These are phyloP conservation scores for Ptychobarbus kaznakovi DNA, from an alignment of 2,797 vertebrate species.

Conservation along the genomic window DNA sequence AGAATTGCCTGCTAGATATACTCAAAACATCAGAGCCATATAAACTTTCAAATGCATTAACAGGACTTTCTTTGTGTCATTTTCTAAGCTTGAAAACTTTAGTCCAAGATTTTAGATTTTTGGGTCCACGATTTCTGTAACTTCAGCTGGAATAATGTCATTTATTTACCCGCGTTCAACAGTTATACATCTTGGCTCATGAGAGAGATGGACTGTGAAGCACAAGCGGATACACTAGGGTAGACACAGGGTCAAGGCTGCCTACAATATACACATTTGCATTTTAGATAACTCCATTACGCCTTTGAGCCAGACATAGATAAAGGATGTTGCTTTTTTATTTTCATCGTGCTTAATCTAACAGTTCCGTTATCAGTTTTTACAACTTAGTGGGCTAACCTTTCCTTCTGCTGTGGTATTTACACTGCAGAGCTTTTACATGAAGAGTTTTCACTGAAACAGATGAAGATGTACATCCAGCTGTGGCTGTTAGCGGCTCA, in stretches of 20 bases:
- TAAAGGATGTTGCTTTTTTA: background rate
- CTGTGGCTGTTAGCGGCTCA: conserved; percentile 53
- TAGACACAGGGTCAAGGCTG: background rate
- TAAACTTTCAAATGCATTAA: background rate
- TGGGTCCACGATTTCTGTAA: background rate
- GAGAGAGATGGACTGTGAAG: conserved; percentile 2
- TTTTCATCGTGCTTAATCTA: conserved; percentile 25
- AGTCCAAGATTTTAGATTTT: background rate
- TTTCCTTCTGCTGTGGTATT: conserved; percentile 43
- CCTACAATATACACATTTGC: conserved; percentile 24
- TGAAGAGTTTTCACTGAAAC: conserved; percentile 31
- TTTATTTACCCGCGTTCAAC: background rate
- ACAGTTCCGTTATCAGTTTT: conserved; percentile 51
- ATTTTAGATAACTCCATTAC: conserved; percentile 23
- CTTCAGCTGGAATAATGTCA: background rate
- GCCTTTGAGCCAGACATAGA: conserved; percentile 13
- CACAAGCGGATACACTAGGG: background rate
- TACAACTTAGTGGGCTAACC: conserved; percentile 40
- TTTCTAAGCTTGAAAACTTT: background rate
- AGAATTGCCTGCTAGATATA: background rate
- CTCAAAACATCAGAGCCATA: background rate
- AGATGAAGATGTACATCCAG: conserved; percentile 15
- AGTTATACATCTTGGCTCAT: background rate
- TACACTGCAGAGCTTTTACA: conserved; percentile 34
- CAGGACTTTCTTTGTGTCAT: background rate